Conservation (phyloP, 2,797 vertebrate species). For the Sebastes ruberrimus region DNA sequence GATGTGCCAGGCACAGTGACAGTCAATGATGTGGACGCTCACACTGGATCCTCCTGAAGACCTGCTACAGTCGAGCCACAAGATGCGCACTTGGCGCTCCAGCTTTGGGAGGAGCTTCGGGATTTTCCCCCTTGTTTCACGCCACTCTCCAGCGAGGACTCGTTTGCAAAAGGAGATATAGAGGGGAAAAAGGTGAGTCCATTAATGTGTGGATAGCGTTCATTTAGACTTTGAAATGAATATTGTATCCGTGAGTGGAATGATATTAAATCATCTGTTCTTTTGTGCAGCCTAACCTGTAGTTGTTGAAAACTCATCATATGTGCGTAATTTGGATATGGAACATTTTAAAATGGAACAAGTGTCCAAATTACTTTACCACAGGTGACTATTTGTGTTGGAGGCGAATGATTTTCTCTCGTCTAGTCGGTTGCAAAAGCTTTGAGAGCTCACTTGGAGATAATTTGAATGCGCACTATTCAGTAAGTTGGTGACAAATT, state of each 20-base stretch:
- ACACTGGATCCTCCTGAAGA: constrained; percentile 27
- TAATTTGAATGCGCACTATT: constrained; percentile 29
- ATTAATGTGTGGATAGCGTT: background rate
- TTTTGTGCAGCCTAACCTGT: constrained; percentile 27
- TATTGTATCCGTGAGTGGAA: background rate
- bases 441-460: constrained; percentile 24
- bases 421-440: constrained; percentile 9
- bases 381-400: background rate
- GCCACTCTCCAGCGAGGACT: constrained; percentile 59
- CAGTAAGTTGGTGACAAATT: constrained; percentile 57
- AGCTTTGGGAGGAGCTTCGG: constrained; percentile 74
- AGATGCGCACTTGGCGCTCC: constrained; percentile 62
- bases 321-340: constrained; percentile 65
- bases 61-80: constrained; percentile 47
- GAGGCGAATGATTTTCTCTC: constrained; percentile 28
- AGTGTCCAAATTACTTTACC: constrained; percentile 7
- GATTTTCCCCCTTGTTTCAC: constrained; percentile 56
- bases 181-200: constrained; percentile 68
- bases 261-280: background rate
- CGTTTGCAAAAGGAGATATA: constrained; percentile 52
- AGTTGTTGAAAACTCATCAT: constrained; percentile 14
- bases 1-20: background rate
- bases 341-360: constrained; percentile 2
- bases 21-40: constrained; percentile 30
- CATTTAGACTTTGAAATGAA: background rate